These are phyloP conservation scores for Lepidostoma basale DNA, from an alignment of 1,140 invertebrate genomes.

Conservation along the genomic window DNA sequence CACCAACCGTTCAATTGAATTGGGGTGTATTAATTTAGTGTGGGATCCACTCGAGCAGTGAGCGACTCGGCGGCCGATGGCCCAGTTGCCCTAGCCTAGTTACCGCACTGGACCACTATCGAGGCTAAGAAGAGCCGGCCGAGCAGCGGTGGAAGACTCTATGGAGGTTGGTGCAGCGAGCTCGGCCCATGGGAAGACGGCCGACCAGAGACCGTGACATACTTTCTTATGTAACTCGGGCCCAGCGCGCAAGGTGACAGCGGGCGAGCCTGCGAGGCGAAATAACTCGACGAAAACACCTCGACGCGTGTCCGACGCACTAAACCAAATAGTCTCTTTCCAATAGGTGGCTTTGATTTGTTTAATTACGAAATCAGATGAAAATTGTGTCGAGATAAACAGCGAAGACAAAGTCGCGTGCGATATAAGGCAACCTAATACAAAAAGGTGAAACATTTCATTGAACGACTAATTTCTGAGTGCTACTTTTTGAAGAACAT, in stretches of 20 bases:
- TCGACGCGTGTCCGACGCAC: neutral
- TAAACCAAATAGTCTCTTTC: neutral
- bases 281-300: neutral
- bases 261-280: neutral
- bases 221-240: constrained; percentile 45
- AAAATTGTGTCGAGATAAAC: too few relatives aligned
- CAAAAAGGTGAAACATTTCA: neutral
- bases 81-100: too few relatives aligned
- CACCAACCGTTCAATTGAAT: too few relatives aligned
- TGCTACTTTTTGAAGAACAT: too few relatives aligned
- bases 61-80: neutral
- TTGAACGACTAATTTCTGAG: too few relatives aligned
- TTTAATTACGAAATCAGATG: neutral
- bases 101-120: constrained; percentile 8
- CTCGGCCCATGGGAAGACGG: constrained; percentile 40
- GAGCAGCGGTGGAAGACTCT: neutral
- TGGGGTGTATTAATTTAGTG: too few relatives aligned
- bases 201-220: constrained; percentile 43
- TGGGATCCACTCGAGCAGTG: neutral
- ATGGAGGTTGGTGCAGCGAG: constrained; percentile 16
- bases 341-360: neutral
- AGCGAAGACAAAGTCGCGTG: neutral
- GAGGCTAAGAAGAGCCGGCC: constrained; percentile 6
- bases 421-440: constrained; percentile 14
- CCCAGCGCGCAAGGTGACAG: constrained; percentile 16